These are phyloP conservation scores for Cryptotis parvus DNA, from an alignment of 2,113 vertebrate genomes.

Conservation along the genomic window DNA sequence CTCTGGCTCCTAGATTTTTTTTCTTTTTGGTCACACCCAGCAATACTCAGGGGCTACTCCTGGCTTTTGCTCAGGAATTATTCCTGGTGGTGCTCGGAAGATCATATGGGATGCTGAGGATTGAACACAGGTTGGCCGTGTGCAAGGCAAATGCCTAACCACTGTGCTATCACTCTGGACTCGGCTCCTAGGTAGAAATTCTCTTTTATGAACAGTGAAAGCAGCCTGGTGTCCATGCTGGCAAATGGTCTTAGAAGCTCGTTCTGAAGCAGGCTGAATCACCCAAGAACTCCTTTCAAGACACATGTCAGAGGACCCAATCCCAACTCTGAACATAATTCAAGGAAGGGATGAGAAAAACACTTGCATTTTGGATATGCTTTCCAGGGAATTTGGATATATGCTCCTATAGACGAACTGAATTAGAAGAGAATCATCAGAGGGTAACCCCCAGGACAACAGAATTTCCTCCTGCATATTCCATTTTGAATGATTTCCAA, in stretches of 20 bases:
- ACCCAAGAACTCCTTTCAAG: not conserved
- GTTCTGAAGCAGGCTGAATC: not conserved
- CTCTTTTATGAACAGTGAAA: not conserved
- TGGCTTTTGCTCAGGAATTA: no score
- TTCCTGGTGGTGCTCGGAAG: no score
- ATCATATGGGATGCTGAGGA: no score
- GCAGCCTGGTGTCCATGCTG: no score
- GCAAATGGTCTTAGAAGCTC: not conserved
- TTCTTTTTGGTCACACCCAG: no score
- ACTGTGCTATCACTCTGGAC: no score
- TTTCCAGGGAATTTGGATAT: not conserved
- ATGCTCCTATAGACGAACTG: not conserved
- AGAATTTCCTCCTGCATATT: not conserved
- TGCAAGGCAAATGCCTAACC: no score
- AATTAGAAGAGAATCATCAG: not conserved
- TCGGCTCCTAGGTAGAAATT: constrained; percentile 6
- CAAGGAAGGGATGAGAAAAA: not conserved
- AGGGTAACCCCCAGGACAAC: not conserved
- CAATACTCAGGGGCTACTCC: no score
- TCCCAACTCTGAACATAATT: not conserved
- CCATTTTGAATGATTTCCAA: not conserved
- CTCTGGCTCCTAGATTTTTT: no score
- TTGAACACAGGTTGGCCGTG: no score
- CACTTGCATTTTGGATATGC: not conserved
- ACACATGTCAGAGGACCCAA: not conserved